Conservation (phyloP, 2,888 invertebrate species). For the Melinaea menophilus region DNA sequence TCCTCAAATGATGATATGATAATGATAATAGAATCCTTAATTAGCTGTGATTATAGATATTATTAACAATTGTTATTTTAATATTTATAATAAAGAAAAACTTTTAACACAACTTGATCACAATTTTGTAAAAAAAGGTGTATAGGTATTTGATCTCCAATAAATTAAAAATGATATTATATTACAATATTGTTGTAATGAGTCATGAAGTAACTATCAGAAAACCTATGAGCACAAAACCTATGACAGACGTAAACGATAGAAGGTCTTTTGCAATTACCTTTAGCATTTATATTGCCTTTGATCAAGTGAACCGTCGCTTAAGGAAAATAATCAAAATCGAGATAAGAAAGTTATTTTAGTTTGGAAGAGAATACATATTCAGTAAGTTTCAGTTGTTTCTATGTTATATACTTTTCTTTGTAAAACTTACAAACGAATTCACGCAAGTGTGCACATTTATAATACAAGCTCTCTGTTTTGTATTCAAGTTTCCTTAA, state of each 20-base stretch:
- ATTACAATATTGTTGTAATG: background rate
- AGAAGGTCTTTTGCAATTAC: conserved; percentile 1
- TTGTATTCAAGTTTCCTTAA: no score
- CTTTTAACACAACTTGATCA: no score
- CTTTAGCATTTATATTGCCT: conserved; percentile 5
- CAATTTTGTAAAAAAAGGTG: no score
- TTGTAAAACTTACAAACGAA: no score
- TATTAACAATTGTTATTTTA: no score
- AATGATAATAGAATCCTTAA: no score
- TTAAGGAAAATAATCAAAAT: conserved; percentile 4
- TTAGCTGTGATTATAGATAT: no score
- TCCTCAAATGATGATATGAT: no score
- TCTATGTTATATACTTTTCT: background rate
- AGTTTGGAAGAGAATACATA: background rate
- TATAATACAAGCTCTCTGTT: no score
- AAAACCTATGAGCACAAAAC: background rate
- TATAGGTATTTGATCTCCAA: background rate
- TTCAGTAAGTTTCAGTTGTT: background rate
- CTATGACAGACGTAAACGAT: background rate
- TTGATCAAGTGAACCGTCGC: conserved; percentile 2
- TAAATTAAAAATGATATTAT: background rate
- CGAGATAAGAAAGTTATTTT: background rate
- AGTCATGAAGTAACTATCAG: background rate
- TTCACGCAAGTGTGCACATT: no score
- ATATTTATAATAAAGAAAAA: no score